phyloP scores from a whole-genome alignment of 2,797 vertebrate genomes.

The Champsocephalus esox region DNA sequence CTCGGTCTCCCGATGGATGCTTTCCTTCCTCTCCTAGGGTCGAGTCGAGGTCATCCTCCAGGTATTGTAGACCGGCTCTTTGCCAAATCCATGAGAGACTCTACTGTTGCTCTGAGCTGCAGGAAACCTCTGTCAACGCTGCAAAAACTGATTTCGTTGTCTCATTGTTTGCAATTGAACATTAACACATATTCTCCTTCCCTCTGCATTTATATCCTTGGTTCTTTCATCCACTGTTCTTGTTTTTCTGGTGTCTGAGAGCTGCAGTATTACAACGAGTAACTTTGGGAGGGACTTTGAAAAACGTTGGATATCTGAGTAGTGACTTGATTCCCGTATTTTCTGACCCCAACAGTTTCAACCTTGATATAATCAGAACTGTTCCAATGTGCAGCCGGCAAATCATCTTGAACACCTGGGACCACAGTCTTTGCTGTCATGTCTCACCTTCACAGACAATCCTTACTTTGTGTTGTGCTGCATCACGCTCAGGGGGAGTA shows the following conservation, averaged over 20 bases:
- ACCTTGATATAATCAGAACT: conserved; percentile 22
- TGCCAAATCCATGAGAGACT: conserved; percentile 11
- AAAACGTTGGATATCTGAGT: conserved; percentile 24
- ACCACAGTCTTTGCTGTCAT: conserved; percentile 6
- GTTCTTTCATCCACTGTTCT: conserved; percentile 20
- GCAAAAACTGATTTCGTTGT: not conserved
- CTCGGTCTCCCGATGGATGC: conserved; percentile 9
- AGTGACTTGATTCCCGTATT: not conserved
- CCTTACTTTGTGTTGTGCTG: not conserved
- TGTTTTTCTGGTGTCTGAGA: conserved; percentile 9
- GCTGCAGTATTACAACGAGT: conserved; percentile 6
- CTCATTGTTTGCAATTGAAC: not conserved
- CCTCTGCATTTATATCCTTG: conserved; percentile 14
- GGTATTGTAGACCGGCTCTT: not conserved
- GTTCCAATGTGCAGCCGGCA: not conserved
- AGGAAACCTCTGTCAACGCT: not conserved
- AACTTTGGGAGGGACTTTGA: conserved; percentile 1
- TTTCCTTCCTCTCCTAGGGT: conserved; percentile 15
- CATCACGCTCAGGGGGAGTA: not conserved
- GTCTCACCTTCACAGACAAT: conserved; percentile 10
- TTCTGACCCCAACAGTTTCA: conserved; percentile 25
- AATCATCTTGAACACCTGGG: too few relatives aligned
- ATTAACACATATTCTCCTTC: conserved; percentile 22
- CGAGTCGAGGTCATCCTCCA: too few relatives aligned
- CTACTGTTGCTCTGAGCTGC: not conserved